Percentiles rank a stretch among this genome's conserved stretches.
phyloP scores from a whole-genome alignment of 2,113 vertebrate genomes.

The Hypanus sabinus region DNA sequence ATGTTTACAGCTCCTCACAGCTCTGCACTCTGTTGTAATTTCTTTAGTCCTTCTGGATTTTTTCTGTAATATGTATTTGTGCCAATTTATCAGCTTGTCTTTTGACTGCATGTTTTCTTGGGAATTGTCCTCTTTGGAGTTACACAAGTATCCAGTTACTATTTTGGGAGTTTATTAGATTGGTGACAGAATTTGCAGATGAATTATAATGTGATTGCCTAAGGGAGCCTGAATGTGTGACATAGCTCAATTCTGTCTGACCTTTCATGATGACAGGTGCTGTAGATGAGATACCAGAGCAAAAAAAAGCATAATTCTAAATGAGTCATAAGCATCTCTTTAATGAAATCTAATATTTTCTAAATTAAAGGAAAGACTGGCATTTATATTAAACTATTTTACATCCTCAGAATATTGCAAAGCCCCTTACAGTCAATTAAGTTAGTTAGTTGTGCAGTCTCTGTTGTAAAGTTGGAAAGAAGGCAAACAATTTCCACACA shows the following conservation, averaged over 20 bases:
- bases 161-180: conserved; percentile 12
- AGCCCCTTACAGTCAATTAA: too few relatives aligned
- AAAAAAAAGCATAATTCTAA: background rate
- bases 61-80: background rate
- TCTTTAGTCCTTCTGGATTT: background rate
- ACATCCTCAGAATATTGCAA: too few relatives aligned
- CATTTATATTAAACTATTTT: too few relatives aligned
- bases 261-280: background rate
- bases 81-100: conserved; percentile 17
- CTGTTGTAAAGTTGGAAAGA: too few relatives aligned
- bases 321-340: too few relatives aligned
- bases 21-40: background rate
- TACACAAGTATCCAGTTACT: background rate
- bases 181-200: background rate
- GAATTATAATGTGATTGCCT: background rate
- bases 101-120: background rate
- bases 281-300: background rate
- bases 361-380: background rate
- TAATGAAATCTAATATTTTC: background rate
- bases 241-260: background rate
- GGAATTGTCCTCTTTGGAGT: background rate
- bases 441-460: too few relatives aligned
- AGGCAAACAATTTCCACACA: too few relatives aligned
- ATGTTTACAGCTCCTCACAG: background rate
- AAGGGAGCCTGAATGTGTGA: background rate